Percentiles rank a stretch among this genome's conserved stretches.
phyloP scores from a whole-genome alignment of 2,113 vertebrate species.

The Corythoichthys intestinalis region DNA sequence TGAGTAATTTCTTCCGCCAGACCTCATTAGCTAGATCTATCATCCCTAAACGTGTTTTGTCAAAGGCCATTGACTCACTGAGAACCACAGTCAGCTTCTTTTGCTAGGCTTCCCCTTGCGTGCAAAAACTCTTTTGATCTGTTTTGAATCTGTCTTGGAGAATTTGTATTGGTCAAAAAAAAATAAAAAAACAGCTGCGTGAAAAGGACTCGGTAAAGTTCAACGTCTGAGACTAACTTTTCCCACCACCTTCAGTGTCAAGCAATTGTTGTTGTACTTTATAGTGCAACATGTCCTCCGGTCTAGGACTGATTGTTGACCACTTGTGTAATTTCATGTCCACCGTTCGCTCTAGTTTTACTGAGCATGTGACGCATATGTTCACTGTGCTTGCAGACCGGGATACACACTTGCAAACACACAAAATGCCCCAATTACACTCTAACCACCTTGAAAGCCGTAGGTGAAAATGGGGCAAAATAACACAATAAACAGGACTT shows the following conservation, averaged over 20 bases:
- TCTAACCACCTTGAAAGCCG: no score
- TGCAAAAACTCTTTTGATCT: constrained; percentile 2
- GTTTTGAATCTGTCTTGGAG: background rate
- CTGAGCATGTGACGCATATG: no score
- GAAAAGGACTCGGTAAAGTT: background rate
- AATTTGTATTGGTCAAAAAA: background rate
- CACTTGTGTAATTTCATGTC: no score
- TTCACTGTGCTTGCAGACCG: no score
- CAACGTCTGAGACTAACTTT: background rate
- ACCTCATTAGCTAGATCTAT: constrained; percentile 48
- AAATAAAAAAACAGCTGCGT: background rate
- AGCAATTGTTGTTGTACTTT: background rate
- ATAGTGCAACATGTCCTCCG: no score
- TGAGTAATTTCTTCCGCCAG: constrained; percentile 38
- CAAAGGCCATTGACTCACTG: constrained; percentile 49
- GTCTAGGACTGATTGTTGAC: no score
- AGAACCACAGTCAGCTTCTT: constrained; percentile 39
- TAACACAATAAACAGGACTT: no score
- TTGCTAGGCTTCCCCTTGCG: constrained; percentile 22
- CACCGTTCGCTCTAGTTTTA: no score
- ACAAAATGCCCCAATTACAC: no score
- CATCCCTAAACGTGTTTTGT: constrained; percentile 43
- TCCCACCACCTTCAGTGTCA: background rate
- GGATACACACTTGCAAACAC: no score
- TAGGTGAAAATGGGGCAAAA: no score